Base-by-base conservation (phyloP, 2,797 vertebrate genomes). In the Acipenser ruthenus region DNA sequence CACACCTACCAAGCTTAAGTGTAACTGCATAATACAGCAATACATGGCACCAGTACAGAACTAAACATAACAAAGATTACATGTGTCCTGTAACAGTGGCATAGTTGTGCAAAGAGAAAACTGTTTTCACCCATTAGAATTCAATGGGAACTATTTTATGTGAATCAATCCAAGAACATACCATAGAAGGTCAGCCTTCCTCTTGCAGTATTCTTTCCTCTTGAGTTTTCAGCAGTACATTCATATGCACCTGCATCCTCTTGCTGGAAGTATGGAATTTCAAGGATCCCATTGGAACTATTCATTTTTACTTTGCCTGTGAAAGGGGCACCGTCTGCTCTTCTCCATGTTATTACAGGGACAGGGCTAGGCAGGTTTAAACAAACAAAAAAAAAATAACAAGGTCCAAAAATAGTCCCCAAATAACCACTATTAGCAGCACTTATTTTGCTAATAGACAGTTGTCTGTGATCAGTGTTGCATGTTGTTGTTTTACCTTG, bases 261-360 rank as follows among this genome's bases (percentile, higher is more conserved):
- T 7, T 94, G 93, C 70, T 93, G 91, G 72, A 98, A 97, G 71
- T 95, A 95, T 65, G 94, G 93, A 77, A 97, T 96, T 82, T 97
- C 94, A 7, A 97, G 87, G 65, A 95, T 89, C 12, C 93, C 93
- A 7, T 84, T 93, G 0, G 91, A 92, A 64, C 87, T 90, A 85
- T 94, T 94, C 64, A 93, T 90, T 77, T 95, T 89, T 71, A 95
- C 93, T 77, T 96, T 97, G 70, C 92, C 88, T 7, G 93, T 89
- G 50, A 97, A 86, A 3, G 92, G 88, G 73, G 90, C 93, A 74
- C 94, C 92, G 61, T 98, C 95, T 0, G 85, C 91, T 85, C 94
- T 87, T 77, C 90, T 86, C 95, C 94, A 98, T 50, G 87, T 90
- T 75, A 97, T 94, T 0, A 90, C 88, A 63, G 94, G 94, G 68